Percentiles rank a stretch among this genome's conserved stretches.
Conservation (phyloP, 2,888 invertebrate genomes). For the Dryococelus australis region DNA sequence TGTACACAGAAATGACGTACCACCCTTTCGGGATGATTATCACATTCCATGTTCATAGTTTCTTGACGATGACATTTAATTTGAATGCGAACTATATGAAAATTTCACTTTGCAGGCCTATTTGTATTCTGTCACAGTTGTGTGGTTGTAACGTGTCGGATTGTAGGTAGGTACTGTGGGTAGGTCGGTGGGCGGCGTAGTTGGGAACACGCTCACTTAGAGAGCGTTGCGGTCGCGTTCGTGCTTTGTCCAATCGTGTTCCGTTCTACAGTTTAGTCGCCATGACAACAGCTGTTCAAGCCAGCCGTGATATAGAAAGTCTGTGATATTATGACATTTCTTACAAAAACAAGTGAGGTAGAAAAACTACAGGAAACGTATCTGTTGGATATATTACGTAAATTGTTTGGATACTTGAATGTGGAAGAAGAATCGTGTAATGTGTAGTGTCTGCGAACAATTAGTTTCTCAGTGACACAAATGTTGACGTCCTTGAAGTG, state of each 20-base stretch:
- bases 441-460: neutral
- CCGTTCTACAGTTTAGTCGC: neutral
- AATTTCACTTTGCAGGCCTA: no score
- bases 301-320: neutral
- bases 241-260: neutral
- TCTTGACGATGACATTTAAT: no score
- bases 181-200: neutral
- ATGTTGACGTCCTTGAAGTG: neutral
- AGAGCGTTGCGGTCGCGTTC: neutral
- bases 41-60: no score
- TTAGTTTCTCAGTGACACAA: neutral
- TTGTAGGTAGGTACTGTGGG: neutral
- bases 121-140: no score
- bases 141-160: no score
- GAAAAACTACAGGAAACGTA: neutral
- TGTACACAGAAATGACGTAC: no score
- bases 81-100: no score
- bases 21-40: no score
- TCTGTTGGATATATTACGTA: neutral
- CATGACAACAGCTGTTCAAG: slow-evolving; percentile 29
- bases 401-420: neutral
- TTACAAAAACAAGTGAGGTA: neutral
- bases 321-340: neutral
- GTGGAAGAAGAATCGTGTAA: neutral
- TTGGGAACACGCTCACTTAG: neutral